Evolutionary conservation across 2,888 invertebrate species (phyloP), one percentile per base, ranked within the genome.

Genomic region (Parnassius glacialis): DNA sequence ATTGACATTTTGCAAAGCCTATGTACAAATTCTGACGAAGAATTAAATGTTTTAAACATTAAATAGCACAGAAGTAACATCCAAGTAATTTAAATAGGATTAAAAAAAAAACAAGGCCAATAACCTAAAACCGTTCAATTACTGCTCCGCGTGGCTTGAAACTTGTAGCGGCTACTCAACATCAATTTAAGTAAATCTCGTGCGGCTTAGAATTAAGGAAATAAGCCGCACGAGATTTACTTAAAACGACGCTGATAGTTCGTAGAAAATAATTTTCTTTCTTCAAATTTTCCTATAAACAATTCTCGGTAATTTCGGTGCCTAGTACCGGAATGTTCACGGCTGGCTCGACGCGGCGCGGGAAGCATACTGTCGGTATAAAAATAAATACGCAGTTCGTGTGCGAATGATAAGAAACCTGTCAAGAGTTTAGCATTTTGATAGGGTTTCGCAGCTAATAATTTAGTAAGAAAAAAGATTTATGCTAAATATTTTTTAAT

Each of bases 151-250:
- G 60, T 60, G 60, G 52, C 50, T n/a, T 5, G 45, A 13, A 43
- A 34, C 2, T 52, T 52, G 41, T 34, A 20, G 42, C 5, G 25
- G 16, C 54, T 53, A 45, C 75, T 69, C 71, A 75, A 73, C 57
- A 81, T 83, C 82, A 67, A 64, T 77, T 70, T 63, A 89, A 89
- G 72, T 79, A 80, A 85, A 89, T 90, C 85, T 87, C 83, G 76
- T 74, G 74, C 75, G 83, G 83, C 87, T 78, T 75, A 74, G 67
- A 58, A 53, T 47, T 48, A 13, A 16, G 20, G 20, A 41, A 25
- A 82, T 77, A 79, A 83, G 87, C 89, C 89, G 88, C 88, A 89
- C 89, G 89, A 90, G 89, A 90, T 89, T 89, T 90, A 90, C 89
- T 89, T 90, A 69, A 59, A 78, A 65, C 76, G 81, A 84, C 82